Conservation (phyloP, 2,113 vertebrate species). For the Isichthys henryi region DNA sequence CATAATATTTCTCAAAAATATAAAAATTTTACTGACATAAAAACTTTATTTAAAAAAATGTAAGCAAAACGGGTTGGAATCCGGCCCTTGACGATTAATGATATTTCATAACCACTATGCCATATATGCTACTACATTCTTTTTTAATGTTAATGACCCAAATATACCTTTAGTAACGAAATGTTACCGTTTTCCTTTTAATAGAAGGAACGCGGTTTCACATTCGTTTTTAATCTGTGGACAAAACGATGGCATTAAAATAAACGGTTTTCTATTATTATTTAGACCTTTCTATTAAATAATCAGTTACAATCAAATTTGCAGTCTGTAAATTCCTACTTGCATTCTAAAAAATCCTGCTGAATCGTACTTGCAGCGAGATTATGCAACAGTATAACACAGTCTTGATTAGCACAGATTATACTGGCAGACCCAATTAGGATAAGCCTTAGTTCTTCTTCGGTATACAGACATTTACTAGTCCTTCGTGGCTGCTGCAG, state of each 20-base stretch:
- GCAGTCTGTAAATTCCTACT: background rate
- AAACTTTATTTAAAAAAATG: background rate
- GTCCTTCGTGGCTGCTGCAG: background rate
- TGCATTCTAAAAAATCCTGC: background rate
- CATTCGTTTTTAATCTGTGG: background rate
- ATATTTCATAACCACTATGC: background rate
- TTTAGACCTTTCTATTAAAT: background rate
- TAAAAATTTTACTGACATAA: background rate
- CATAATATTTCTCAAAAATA: background rate
- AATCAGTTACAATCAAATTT: background rate
- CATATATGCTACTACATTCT: background rate
- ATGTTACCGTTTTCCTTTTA: background rate
- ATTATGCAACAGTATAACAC: constrained; percentile 5
- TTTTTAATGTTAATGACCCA: background rate
- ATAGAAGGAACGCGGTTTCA: background rate
- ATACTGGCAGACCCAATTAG: constrained; percentile 3
- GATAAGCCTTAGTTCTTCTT: background rate
- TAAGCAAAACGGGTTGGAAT: background rate
- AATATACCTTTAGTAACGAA: background rate
- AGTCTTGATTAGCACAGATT: constrained; percentile 16
- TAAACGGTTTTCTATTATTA: background rate
- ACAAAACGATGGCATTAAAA: background rate
- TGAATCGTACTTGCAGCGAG: background rate
- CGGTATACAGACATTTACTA: no score
- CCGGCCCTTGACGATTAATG: background rate